Evolutionary conservation across 2,888 invertebrate species (phyloP), one percentile per base, ranked within the genome.

Genomic region (Melanostoma mellinum): DNA sequence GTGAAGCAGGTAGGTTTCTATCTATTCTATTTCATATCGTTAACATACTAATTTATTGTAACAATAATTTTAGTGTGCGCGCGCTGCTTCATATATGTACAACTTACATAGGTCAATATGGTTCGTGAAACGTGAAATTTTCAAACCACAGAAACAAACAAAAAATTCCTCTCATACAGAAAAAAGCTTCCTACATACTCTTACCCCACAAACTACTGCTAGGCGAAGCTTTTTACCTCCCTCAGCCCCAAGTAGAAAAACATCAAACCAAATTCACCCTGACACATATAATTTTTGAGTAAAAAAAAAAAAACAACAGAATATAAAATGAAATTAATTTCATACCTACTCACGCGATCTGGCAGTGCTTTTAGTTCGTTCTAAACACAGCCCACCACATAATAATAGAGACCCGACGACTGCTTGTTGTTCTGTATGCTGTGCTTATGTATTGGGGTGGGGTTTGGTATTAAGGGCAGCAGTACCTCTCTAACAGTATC

Each of bases 381-480:
- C 20, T 52, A 9, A 52, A 50, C 50, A 58, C 60, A 73, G 53
- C 53, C 73, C 61, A 68, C 50, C 72, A 77, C 48, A 69, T 78
- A 78, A 58, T 46, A 63, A 61, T 36, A 8, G n/a, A 44, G 44
- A 44, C 35, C 50, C 35, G 48, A 44, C 40, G 8, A 44, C 10
- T 55, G 44, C 44, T 44, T 8, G 8, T 44, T 44, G 6, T 44
- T n/a, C 44, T n/a, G n/a, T n/a, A 6, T 42, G 38, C 6, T 48
- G 44, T 58, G 71, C 36, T 44, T 48, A 63, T 67, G 63, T 61
- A 58, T 65, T 56, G 60, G 50, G 32, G 53, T 67, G 61, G 72
- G 82, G 82, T 38, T 46, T 58, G 78, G 65, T 78, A 69, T 65
- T 81, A 78, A 82, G 82, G 82, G 82, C 78, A 82, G 67, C 76